Percentiles rank a stretch among this genome's conserved stretches.
Conservation (phyloP, 64 coral and sea anemone genomes). For the Montipora sp. region DNA sequence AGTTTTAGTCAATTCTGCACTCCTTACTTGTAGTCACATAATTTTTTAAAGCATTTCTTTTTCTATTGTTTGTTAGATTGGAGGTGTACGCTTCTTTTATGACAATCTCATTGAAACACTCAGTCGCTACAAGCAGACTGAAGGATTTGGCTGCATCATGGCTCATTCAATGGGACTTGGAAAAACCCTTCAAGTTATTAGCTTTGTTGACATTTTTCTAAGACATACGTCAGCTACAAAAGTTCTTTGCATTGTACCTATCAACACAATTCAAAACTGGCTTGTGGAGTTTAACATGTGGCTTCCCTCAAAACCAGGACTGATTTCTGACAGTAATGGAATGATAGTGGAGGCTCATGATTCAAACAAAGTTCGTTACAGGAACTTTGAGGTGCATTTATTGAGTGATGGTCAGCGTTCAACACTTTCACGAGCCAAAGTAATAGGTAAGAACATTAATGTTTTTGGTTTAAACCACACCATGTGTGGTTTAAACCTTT, state of each 20-base stretch:
- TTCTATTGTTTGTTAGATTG: slow-evolving; percentile 62
- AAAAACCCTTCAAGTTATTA: slow-evolving; percentile 91
- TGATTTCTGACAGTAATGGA: slow-evolving; percentile 17
- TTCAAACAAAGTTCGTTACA: slow-evolving; percentile 44
- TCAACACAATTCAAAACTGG: slow-evolving; percentile 99
- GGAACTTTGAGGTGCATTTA: slow-evolving; percentile 73
- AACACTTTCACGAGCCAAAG: slow-evolving; percentile 75
- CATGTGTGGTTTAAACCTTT: not conserved
- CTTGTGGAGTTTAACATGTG: slow-evolving; percentile 91
- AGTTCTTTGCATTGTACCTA: slow-evolving; percentile 94
- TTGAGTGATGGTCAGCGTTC: slow-evolving; percentile 74
- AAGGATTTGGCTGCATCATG: slow-evolving; percentile 97
- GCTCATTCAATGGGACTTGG: slow-evolving; percentile 98
- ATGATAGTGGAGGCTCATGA: not conserved
- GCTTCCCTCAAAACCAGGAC: slow-evolving; percentile 69
- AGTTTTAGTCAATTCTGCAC: too few relatives aligned
- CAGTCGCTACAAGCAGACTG: slow-evolving; percentile 66
- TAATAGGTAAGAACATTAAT: slow-evolving; percentile 68
- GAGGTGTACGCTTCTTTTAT: slow-evolving; percentile 93
- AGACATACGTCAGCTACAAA: slow-evolving; percentile 75
- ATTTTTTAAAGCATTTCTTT: not conserved
- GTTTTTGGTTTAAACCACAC: too few relatives aligned
- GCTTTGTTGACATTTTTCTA: slow-evolving; percentile 92
- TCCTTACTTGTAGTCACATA: too few relatives aligned
- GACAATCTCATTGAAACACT: slow-evolving; percentile 94